These are phyloP conservation scores for Ophioninae sp. DNA, from an alignment of 2,888 invertebrate genomes.

Conservation along the genomic window DNA sequence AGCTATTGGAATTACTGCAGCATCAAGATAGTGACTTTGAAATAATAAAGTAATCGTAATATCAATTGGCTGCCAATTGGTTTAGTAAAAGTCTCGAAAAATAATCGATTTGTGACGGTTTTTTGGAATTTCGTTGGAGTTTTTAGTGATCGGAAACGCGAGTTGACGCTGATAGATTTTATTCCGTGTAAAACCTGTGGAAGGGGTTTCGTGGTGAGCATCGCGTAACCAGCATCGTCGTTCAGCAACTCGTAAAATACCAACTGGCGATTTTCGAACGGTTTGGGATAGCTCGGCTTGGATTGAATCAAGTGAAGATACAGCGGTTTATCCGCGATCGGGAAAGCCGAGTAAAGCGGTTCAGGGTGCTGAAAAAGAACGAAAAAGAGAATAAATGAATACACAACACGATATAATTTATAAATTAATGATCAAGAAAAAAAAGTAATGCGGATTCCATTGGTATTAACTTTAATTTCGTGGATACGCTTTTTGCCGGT, in stretches of 20 bases:
- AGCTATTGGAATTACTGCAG: not conserved
- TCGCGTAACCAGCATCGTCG: conserved; percentile 83
- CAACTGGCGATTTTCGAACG: conserved; percentile 80
- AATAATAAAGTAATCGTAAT: no score
- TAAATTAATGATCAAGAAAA: not conserved
- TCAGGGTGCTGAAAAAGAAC: conserved; percentile 81
- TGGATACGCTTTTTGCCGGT: conserved; percentile 70
- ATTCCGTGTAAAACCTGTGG: conserved; percentile 81
- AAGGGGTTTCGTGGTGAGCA: conserved; percentile 84
- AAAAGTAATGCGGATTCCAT: conserved; percentile 52
- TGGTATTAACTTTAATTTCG: conserved; percentile 66
- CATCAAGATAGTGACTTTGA: not conserved
- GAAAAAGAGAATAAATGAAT: not conserved
- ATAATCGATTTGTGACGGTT: not conserved
- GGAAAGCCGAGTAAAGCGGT: conserved; percentile 77
- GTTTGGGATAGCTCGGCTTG: conserved; percentile 82
- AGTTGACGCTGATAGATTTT: not conserved
- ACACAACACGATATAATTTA: not conserved
- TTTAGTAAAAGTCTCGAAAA: no score
- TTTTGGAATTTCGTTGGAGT: no score
- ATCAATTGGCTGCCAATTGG: no score
- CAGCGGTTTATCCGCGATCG: conserved; percentile 75
- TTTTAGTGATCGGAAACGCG: no score
- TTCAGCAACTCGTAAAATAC: conserved; percentile 83
- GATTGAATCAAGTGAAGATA: conserved; percentile 85